Evolutionary conservation across 2,888 invertebrate species (phyloP), one percentile per base, ranked within the genome.

Genomic region (Netelia virgata): DNA sequence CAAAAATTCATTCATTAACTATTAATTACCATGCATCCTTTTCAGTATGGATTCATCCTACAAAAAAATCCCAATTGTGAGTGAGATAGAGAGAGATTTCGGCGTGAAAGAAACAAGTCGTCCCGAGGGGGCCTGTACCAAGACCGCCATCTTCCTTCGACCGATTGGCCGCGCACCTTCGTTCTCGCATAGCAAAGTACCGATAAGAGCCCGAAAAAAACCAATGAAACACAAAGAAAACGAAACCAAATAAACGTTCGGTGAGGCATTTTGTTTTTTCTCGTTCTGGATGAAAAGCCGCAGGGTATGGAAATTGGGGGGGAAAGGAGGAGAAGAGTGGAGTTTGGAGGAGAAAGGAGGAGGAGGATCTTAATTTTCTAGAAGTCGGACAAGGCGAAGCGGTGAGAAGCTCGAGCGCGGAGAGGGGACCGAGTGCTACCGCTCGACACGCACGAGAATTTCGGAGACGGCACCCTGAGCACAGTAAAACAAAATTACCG

Each of bases 11-110:
- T 86, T 86, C 87, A 81, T 82, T 82, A 77, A 82, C 88, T 91
- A 91, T 92, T 92, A 91, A 92, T 92, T 59, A 85, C 89, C 88
- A 78, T 90, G 89, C 90, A 90, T 92, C 89, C 90, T 91, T 92
- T 92, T 92, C 91, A 91, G 92, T 92, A 87, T 83, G 86, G 89
- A 87, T 86, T 88, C 90, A 88, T 87, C 89, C 87, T 90, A 89
- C 80, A 90, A 89, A 80, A 90, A 90, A 89, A 88, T 86, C 82
- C 77, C 70, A 85, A 85, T 85, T 88, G 85, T 83, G 80, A 83
- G 74, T 70, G 78, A 84, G 84, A 87, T 84, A 69, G 57, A 85
- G 57, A 76, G 63, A 70, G 57, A 66, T 23, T 68, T 64, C 70
- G 79, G 81, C 16, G 61, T 36, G 70, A 61, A 78, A 87, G 84